These are phyloP conservation scores for Ctenopoma multispine DNA, from an alignment of 2,797 vertebrate species.

Conservation along the genomic window DNA sequence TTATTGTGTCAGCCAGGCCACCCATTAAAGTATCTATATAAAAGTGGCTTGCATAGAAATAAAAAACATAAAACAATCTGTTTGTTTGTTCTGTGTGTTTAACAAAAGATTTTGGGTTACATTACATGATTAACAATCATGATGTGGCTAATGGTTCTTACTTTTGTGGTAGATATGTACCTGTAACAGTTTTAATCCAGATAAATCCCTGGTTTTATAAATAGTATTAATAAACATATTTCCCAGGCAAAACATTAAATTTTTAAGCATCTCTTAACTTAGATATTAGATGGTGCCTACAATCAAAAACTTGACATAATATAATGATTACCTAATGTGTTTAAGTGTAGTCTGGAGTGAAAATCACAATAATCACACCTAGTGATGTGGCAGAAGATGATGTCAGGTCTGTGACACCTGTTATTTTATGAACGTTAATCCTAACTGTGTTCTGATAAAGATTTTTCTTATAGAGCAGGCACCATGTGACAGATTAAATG, in stretches of 20 bases:
- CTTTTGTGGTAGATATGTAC: conserved; percentile 28
- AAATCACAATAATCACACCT: neutral
- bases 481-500: no score
- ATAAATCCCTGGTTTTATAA: neutral
- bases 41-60: neutral
- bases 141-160: conserved; percentile 57
- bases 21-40: neutral
- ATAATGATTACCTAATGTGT: neutral
- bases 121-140: conserved; percentile 38
- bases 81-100: no score
- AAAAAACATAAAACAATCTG: neutral
- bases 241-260: neutral
- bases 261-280: neutral
- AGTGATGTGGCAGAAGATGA: neutral
- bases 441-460: no score
- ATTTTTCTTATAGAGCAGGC: no score
- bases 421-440: no score
- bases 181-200: conserved; percentile 41
- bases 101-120: neutral
- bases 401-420: no score
- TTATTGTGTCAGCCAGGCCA: conserved; percentile 32
- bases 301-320: neutral
- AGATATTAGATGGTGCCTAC: neutral
- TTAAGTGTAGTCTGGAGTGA: neutral
- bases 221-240: neutral